Conservation (phyloP, 1,140 invertebrate species). For the Lordiphosa stackelbergi region DNA sequence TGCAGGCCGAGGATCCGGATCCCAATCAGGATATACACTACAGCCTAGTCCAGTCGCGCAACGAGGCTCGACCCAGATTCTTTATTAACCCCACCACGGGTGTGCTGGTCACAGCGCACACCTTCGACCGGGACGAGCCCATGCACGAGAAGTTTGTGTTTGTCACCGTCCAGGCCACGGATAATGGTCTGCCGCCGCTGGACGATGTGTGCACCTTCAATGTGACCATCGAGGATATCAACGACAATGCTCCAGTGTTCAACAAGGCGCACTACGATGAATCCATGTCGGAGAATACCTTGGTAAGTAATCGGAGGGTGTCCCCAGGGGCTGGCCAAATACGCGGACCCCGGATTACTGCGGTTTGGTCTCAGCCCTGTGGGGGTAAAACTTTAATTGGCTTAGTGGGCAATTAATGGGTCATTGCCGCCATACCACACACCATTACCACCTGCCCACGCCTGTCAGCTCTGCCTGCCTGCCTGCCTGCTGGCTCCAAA, state of each 20-base stretch:
- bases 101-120: constrained; percentile 85
- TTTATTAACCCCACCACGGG: constrained; percentile 86
- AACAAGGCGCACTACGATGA: constrained; percentile 85
- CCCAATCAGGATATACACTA: constrained; percentile 89
- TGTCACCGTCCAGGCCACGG: constrained; percentile 86
- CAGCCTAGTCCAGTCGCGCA: constrained; percentile 86
- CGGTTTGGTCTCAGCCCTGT: constrained; percentile 43
- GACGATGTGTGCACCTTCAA: constrained; percentile 93
- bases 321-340: constrained; percentile 29
- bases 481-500: too few relatives aligned
- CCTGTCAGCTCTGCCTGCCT: too few relatives aligned
- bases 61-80: constrained; percentile 85
- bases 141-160: constrained; percentile 86
- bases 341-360: constrained; percentile 74
- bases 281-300: constrained; percentile 72
- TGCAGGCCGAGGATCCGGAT: constrained; percentile 83
- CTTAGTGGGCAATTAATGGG: constrained; percentile 18
- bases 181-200: constrained; percentile 89
- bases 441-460: constrained; percentile 7
- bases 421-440: constrained; percentile 28
- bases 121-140: constrained; percentile 91
- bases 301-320: constrained; percentile 39
- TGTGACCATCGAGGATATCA: constrained; percentile 90
- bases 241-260: constrained; percentile 91
- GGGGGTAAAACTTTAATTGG: constrained; percentile 19